Evolutionary conservation across 2,888 invertebrate genomes (phyloP), one percentile per base, ranked within the genome.

Genomic region (Corythucha ciliata): DNA sequence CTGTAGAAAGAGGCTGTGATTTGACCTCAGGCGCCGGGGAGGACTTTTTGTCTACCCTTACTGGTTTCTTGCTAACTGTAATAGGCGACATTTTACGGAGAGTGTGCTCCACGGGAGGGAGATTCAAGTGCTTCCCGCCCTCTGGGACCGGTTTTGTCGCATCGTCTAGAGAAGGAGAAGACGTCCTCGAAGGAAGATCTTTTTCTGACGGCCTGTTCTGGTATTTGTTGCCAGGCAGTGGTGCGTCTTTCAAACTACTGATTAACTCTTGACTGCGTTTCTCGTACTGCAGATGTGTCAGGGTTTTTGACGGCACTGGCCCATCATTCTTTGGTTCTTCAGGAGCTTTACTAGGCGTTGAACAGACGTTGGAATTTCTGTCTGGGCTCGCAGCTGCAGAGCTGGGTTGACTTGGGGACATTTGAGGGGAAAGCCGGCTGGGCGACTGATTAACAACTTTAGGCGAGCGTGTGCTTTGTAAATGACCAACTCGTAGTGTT

Each of bases 21-120:
- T n/a, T n/a, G n/a, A n/a, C n/a, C n/a, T n/a, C n/a, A n/a, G n/a
- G n/a, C n/a, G n/a, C n/a, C n/a, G n/a, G n/a, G n/a, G n/a, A n/a
- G n/a, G n/a, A n/a, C n/a, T n/a, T n/a, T n/a, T n/a, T n/a, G n/a
- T n/a, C n/a, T n/a, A n/a, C n/a, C n/a, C n/a, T n/a, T n/a, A n/a
- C n/a, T n/a, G n/a, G n/a, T n/a, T n/a, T n/a, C 33, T 57, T 59
- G 41, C 57, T 60, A 10, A 55, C 56, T 6, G 56, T 56, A 7
- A 53, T 52, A 10, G 57, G 55, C 20, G 59, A 58, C 48, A 51
- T 57, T 50, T 57, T 58, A 33, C 59, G 54, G 24, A 60, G 47
- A 10, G 60, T 58, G 33, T 58, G 57, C 39, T 60, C 60, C n/a
- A 59, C 59, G 7, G 60, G 53, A 12, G 60, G 60, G 5, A 60